A percentile compares a stretch with the other conserved stretches of the same genome.
These are phyloP conservation scores for Lepidochrysops patricia DNA, from an alignment of 2,888 invertebrate genomes.

Conservation along the genomic window DNA sequence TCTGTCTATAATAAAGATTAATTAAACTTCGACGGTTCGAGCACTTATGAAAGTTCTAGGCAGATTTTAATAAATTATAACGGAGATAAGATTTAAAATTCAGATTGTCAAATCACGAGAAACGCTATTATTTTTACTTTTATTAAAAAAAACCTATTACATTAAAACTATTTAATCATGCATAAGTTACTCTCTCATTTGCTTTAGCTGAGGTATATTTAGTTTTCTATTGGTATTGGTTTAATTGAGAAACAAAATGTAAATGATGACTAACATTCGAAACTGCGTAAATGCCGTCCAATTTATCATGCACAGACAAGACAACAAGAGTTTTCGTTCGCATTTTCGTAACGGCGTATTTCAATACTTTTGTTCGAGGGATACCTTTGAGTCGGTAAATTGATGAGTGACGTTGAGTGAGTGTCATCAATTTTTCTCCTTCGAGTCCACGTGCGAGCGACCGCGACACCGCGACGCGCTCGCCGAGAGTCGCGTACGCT, in stretches of 20 bases:
- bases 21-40: background rate
- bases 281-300: background rate
- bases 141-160: no score
- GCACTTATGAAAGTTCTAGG: background rate
- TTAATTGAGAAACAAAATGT: background rate
- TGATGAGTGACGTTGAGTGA: constrained; percentile 38
- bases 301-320: constrained; percentile 8
- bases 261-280: background rate
- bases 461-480: background rate
- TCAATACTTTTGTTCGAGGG: background rate
- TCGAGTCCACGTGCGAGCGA: background rate
- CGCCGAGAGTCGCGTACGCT: constrained; percentile 48
- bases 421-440: constrained; percentile 33
- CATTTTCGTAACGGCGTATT: constrained; percentile 6
- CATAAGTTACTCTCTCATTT: background rate
- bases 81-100: background rate
- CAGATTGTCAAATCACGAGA: no score
- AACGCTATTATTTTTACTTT: no score
- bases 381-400: constrained; percentile 18
- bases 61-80: background rate
- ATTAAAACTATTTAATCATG: no score
- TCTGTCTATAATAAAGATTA: background rate
- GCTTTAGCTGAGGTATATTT: background rate
- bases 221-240: background rate
- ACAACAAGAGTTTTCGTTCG: background rate